Percentiles rank a stretch among this genome's conserved stretches.
phyloP scores from a whole-genome alignment of 1,140 invertebrate species.

The Zaprionus ghesquierei region DNA sequence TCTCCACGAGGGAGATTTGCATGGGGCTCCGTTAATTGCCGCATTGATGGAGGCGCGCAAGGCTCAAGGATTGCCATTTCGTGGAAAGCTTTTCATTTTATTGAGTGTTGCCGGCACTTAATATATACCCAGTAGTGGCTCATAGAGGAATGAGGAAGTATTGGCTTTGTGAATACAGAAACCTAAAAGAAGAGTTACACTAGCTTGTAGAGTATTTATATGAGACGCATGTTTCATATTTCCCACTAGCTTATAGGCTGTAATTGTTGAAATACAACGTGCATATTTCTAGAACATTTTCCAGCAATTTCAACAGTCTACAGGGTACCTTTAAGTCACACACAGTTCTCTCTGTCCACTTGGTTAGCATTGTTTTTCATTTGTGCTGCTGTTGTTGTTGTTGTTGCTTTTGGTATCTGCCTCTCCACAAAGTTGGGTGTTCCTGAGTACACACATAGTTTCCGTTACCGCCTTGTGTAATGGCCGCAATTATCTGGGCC shows the following conservation, averaged over 20 bases:
- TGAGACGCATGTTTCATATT: not conserved
- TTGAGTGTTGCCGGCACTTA: conserved; percentile 51
- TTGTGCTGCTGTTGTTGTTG: not conserved
- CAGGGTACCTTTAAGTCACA: not conserved
- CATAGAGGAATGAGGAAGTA: not conserved
- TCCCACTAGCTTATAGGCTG: not conserved
- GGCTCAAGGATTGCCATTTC: conserved; percentile 9
- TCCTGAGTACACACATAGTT: conserved; percentile 39
- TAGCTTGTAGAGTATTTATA: no score
- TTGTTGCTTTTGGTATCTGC: not conserved
- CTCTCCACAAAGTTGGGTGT: conserved; percentile 7
- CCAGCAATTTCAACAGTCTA: not conserved
- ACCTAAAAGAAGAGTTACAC: no score
- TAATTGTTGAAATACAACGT: no score
- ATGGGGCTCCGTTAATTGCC: conserved; percentile 41
- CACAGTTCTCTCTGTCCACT: not conserved
- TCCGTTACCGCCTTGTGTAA: conserved; percentile 38
- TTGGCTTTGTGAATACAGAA: not conserved
- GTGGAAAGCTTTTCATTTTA: conserved; percentile 43
- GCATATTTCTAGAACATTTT: not conserved
- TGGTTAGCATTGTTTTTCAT: not conserved
- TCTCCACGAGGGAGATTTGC: conserved; percentile 8
- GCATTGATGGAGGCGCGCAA: conserved; percentile 31
- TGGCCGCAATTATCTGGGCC: conserved; percentile 62
- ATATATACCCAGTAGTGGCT: conserved; percentile 10